These are phyloP conservation scores for Perizoma flavofasciatum DNA, from an alignment of 2,888 invertebrate genomes.

Conservation along the genomic window DNA sequence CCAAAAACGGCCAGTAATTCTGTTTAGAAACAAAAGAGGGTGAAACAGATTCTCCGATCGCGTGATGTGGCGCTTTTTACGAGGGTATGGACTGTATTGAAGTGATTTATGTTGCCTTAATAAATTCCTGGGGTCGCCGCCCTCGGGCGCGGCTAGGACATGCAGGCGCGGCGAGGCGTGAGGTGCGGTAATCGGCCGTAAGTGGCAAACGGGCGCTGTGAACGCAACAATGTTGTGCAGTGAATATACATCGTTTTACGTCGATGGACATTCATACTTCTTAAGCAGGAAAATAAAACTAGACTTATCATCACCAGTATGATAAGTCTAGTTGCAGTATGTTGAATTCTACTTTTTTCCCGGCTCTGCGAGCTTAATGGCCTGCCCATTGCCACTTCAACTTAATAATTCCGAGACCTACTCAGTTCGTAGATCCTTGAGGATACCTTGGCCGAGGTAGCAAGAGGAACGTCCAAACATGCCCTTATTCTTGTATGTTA, in stretches of 20 bases:
- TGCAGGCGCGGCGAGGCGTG: conserved; percentile 50
- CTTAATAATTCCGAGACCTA: no score
- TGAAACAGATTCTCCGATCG: conserved; percentile 55
- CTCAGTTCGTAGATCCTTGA: no score
- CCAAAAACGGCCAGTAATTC: conserved; percentile 39
- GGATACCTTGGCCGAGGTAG: no score
- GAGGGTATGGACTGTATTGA: conserved; percentile 51
- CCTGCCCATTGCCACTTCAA: no score
- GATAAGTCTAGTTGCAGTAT: no score
- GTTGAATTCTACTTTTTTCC: no score
- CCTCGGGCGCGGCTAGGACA: conserved; percentile 52
- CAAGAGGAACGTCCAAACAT: no score
- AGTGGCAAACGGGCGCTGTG: conserved; percentile 15
- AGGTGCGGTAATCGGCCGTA: conserved; percentile 49
- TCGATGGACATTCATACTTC: no score
- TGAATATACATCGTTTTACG: neutral
- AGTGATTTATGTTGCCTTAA: conserved; percentile 65
- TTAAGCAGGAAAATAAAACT: no score
- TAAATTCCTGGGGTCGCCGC: conserved; percentile 69
- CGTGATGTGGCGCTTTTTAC: conserved; percentile 54
- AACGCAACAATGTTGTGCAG: conserved; percentile 11
- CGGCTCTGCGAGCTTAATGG: no score
- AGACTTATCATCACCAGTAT: no score
- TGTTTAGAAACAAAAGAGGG: conserved; percentile 54
- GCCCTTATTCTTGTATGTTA: no score